Evolutionary conservation across 2,797 vertebrate genomes (phyloP).

Genomic region (Molothrus ater): DNA sequence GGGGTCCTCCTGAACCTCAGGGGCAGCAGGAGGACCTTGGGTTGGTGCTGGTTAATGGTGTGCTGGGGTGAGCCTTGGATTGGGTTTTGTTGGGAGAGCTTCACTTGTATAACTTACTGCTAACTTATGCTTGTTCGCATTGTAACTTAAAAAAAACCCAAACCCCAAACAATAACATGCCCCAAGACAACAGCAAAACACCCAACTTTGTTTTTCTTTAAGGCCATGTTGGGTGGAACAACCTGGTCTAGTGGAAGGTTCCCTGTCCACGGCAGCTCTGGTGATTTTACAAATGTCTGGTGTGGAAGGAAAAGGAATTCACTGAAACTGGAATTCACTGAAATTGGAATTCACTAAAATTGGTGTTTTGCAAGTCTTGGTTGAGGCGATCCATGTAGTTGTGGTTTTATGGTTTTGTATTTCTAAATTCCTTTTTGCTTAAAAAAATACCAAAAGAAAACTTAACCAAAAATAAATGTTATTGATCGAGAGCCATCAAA

Average conservation of each 20-base stretch:
- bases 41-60: background rate
- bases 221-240: fast-evolving
- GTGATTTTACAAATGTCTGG: background rate
- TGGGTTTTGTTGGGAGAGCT: background rate
- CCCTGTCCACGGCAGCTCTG: fast-evolving
- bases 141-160: background rate
- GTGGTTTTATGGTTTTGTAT: background rate
- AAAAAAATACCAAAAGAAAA: background rate
- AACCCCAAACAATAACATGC: fast-evolving
- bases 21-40: background rate
- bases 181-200: background rate
- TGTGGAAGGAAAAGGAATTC: background rate
- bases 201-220: background rate
- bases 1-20: background rate
- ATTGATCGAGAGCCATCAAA: background rate
- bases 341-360: background rate
- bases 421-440: background rate
- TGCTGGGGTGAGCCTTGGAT: background rate
- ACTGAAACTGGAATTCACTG: background rate
- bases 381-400: fast-evolving
- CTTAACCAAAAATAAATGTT: fast-evolving
- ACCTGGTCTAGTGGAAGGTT: background rate
- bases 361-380: background rate
- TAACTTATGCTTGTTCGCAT: background rate
- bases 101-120: background rate